These are phyloP conservation scores for Ifrita kowaldi DNA, from an alignment of 2,113 vertebrate genomes.

Conservation along the genomic window DNA sequence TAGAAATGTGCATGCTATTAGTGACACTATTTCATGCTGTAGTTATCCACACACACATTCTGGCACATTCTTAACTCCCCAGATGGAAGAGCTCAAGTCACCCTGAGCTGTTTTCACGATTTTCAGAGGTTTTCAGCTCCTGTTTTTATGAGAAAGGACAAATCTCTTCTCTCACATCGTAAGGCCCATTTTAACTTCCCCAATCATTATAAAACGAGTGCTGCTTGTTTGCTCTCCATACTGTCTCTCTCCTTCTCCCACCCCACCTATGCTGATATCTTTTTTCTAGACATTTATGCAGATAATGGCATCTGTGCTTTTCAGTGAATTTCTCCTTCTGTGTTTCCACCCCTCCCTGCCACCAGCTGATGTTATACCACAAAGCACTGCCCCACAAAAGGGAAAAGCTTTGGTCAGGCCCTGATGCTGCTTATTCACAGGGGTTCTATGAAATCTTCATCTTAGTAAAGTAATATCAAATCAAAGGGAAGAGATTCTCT, in stretches of 20 bases:
- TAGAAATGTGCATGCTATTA: not conserved
- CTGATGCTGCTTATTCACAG: not conserved
- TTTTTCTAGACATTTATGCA: not conserved
- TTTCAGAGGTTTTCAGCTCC: not conserved
- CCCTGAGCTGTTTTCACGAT: not conserved
- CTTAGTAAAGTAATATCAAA: not conserved
- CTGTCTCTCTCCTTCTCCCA: not conserved
- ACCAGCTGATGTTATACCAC: not conserved
- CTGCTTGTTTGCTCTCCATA: not conserved
- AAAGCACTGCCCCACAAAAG: not conserved
- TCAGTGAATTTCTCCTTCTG: not conserved
- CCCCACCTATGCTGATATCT: not conserved
- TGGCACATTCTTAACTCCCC: not conserved
- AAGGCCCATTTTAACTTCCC: not conserved
- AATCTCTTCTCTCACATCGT: not conserved
- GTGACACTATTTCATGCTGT: not conserved
- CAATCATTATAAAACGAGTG: not conserved
- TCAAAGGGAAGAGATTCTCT: not conserved
- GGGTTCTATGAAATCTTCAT: not conserved
- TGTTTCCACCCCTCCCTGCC: not conserved
- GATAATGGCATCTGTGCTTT: not conserved
- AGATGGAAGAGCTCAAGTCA: not conserved
- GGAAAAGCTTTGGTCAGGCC: not conserved
- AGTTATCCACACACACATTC: not conserved
- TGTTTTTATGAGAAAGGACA: not conserved